These are phyloP conservation scores for Triplophysa rosa DNA, from an alignment of 2,113 vertebrate species.

Conservation along the genomic window DNA sequence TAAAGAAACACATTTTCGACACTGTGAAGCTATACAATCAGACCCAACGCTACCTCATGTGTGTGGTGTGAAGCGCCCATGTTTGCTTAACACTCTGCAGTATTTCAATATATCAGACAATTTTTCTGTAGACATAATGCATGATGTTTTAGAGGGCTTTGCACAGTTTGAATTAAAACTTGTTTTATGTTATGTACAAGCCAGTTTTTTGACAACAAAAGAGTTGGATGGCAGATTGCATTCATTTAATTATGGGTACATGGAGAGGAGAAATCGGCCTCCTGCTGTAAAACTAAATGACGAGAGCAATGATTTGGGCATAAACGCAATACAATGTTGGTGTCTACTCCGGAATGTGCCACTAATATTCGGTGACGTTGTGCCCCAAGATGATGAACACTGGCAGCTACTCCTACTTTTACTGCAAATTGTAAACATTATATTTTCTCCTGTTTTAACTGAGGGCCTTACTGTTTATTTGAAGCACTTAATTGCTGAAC, in stretches of 20 bases:
- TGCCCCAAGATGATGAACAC: too few species aligned
- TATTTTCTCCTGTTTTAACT: too few species aligned
- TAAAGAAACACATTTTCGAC: not conserved
- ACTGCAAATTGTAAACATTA: too few species aligned
- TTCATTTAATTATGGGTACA: not conserved
- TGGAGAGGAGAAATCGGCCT: too few species aligned
- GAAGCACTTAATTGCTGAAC: too few species aligned
- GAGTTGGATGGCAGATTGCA: slow-evolving; percentile 1
- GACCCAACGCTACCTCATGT: slow-evolving; percentile 39
- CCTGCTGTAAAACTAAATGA: too few species aligned
- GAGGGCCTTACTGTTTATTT: too few species aligned
- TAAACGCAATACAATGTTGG: too few species aligned
- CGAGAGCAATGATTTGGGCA: too few species aligned
- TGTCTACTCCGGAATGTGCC: too few species aligned
- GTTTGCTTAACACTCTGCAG: slow-evolving; percentile 45
- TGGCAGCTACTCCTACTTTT: too few species aligned
- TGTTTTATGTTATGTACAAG: slow-evolving; percentile 16
- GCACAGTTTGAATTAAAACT: slow-evolving; percentile 24
- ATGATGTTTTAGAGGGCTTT: slow-evolving; percentile 56
- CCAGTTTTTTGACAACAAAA: not conserved
- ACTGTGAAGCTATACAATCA: slow-evolving; percentile 24
- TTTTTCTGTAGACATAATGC: slow-evolving; percentile 56
- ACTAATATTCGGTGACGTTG: too few species aligned
- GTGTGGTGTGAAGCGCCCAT: slow-evolving; percentile 45
- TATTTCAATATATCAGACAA: slow-evolving; percentile 50